Conservation (phyloP, 2,888 invertebrate species). For the Helicoverpa assulta region DNA sequence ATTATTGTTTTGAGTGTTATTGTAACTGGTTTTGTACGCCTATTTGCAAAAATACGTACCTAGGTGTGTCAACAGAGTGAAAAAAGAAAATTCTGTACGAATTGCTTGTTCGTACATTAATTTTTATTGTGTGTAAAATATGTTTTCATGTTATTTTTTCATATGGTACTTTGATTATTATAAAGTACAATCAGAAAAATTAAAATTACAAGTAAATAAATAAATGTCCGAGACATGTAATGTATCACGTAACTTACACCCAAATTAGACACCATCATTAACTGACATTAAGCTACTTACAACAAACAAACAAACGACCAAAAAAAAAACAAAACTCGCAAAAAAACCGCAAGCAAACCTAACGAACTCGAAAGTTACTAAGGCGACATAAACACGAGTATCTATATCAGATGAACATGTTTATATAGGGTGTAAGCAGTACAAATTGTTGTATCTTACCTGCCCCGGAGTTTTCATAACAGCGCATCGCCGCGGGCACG, state of each 20-base stretch:
- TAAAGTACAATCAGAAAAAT: too few species aligned
- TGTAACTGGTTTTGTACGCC: conserved; percentile 27
- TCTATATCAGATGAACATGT: conserved; percentile 83
- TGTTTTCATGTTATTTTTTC: neutral
- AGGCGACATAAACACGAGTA: conserved; percentile 73
- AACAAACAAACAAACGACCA: neutral
- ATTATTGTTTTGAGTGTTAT: conserved; percentile 47
- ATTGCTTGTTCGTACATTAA: neutral
- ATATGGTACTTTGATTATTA: neutral
- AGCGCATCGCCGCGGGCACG: conserved; percentile 80
- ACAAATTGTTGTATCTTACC: conserved; percentile 88
- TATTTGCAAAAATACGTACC: neutral
- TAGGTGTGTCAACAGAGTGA: neutral
- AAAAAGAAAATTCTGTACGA: neutral
- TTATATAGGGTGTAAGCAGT: conserved; percentile 85
- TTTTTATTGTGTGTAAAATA: neutral
- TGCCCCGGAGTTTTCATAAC: conserved; percentile 85
- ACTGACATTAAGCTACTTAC: conserved; percentile 20
- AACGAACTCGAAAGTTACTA: conserved; percentile 63
- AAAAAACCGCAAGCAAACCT: conserved; percentile 29
- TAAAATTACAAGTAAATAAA: too few species aligned
- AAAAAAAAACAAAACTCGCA: conserved; percentile 10
- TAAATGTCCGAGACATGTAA: too few species aligned
- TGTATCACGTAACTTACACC: too few species aligned
- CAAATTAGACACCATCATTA: neutral